Evolutionary conservation across 2,888 invertebrate species (phyloP).

Genomic region (Hyles lineata): DNA sequence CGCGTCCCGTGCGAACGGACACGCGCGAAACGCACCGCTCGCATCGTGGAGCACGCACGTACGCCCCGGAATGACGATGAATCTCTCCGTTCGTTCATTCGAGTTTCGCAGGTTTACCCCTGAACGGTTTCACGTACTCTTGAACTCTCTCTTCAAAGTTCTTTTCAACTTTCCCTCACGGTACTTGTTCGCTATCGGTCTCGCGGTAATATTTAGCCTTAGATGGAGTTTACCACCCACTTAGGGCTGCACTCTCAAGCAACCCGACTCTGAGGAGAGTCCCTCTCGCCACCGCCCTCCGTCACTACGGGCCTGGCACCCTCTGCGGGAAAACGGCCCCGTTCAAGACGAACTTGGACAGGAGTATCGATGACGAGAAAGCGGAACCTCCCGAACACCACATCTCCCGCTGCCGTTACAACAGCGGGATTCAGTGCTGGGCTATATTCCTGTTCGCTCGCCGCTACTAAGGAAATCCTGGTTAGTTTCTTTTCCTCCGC

Average conservation of each 20-base stretch:
- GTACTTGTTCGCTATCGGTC: slow-evolving; percentile 88
- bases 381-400: slow-evolving; percentile 81
- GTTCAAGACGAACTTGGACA: no score
- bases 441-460: slow-evolving; percentile 82
- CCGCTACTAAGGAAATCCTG: slow-evolving; percentile 66
- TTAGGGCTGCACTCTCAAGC: no score
- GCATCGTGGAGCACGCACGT: no score
- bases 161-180: slow-evolving; percentile 90
- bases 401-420: slow-evolving; percentile 71
- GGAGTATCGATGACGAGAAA: slow-evolving; percentile 49
- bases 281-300: no score
- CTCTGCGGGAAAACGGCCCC: no score
- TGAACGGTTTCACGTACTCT: slow-evolving; percentile 81
- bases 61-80: no score
- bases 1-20: no score
- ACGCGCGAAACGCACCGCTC: no score
- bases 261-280: no score
- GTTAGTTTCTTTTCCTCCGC: slow-evolving; percentile 88
- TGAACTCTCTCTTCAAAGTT: slow-evolving; percentile 87
- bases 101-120: slow-evolving; percentile 85
- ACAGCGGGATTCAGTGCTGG: slow-evolving; percentile 84
- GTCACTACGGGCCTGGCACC: no score
- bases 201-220: slow-evolving; percentile 86
- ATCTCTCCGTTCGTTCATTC: no score
- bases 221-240: slow-evolving; percentile 85